Percentiles rank a stretch among this genome's conserved stretches.
phyloP scores from a whole-genome alignment of 1,140 invertebrate species.

The Trichonephila clavata region DNA sequence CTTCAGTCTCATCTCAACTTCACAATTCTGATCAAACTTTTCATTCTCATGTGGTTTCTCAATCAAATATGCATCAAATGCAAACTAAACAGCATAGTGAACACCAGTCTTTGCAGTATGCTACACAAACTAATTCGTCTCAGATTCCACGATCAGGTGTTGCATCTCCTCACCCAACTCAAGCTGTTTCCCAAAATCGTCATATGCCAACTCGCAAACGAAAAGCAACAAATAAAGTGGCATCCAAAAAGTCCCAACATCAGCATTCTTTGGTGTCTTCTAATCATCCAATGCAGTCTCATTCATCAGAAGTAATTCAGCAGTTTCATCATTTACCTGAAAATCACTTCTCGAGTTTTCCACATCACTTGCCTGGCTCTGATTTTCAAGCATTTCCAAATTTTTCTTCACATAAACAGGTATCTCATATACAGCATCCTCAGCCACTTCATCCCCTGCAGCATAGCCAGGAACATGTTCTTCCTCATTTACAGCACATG shows the following conservation, averaged over 20 bases:
- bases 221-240: constrained; percentile 58
- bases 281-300: constrained; percentile 47
- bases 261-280: constrained; percentile 39
- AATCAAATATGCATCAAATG: constrained; percentile 30
- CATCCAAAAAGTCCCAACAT: constrained; percentile 63
- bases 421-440: constrained; percentile 73
- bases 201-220: constrained; percentile 51
- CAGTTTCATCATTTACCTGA: constrained; percentile 71
- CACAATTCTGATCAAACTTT: constrained; percentile 57
- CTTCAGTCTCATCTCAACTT: neutral
- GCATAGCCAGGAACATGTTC: constrained; percentile 68
- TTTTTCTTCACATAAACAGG: constrained; percentile 62
- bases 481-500: constrained; percentile 68
- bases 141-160: neutral
- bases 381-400: constrained; percentile 66
- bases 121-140: constrained; percentile 2
- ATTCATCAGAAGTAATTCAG: constrained; percentile 2
- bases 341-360: constrained; percentile 68
- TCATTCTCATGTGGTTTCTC: constrained; percentile 14
- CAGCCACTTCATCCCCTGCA: constrained; percentile 72
- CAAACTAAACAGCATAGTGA: constrained; percentile 48
- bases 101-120: constrained; percentile 40
- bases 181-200: constrained; percentile 35
- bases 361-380: constrained; percentile 52
- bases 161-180: constrained; percentile 20